A percentile compares a stretch with the other conserved stretches of the same genome.
Evolutionary conservation across 64 coral and sea anemone genomes (phyloP).

Genomic region (Hydrozoanthus tunicans): DNA sequence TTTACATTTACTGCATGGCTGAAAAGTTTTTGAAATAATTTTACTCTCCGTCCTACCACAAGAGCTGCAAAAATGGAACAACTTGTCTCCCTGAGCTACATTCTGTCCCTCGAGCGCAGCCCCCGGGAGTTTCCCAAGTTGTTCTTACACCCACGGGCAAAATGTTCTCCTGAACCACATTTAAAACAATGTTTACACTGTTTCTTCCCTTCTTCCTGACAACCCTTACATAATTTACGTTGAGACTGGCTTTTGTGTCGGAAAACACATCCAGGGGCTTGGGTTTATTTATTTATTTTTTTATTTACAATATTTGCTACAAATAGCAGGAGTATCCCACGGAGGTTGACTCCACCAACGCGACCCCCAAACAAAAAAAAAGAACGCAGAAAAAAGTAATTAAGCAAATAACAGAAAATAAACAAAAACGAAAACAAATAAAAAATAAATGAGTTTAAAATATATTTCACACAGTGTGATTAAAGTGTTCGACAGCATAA

Average conservation of each 20-base stretch:
- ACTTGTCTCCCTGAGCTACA: background rate
- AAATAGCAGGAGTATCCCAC: too few species aligned
- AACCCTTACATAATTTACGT: constrained; percentile 14
- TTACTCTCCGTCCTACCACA: background rate
- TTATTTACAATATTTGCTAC: too few species aligned
- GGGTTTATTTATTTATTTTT: background rate
- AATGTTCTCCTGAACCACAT: constrained; percentile 46
- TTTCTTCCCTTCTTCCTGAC: background rate
- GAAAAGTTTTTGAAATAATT: background rate
- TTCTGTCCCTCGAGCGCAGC: constrained; percentile 7
- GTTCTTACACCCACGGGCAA: constrained; percentile 33
- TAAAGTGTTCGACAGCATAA: too few species aligned
- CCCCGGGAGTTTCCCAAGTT: constrained; percentile 13
- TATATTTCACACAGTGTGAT: too few species aligned
- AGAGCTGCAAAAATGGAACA: constrained; percentile 9
- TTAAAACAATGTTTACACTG: constrained; percentile 58
- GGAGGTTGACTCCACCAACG: background rate
- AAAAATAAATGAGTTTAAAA: too few species aligned
- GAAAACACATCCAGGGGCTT: background rate
- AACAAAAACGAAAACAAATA: too few species aligned
- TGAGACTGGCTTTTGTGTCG: constrained; percentile 2
- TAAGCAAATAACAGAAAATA: too few species aligned
- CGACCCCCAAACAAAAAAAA: too few species aligned
- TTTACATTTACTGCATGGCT: constrained; percentile 16
- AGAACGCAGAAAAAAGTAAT: too few species aligned